Evolutionary conservation across 2,113 vertebrate species (phyloP), one percentile per base, ranked within the genome.

Genomic region (Toxotes chatareus): DNA sequence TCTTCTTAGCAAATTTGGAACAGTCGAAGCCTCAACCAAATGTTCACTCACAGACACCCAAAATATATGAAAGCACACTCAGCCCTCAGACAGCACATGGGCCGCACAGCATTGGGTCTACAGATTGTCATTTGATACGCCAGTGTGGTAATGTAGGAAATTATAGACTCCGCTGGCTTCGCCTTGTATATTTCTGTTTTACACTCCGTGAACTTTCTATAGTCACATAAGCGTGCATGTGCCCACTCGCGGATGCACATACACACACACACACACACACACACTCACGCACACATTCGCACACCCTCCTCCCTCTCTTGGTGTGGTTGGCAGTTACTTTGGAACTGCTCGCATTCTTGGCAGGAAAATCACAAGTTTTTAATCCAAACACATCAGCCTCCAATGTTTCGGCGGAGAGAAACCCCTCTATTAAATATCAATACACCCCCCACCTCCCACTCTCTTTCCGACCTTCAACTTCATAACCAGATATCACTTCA

Each of bases 11-110:
- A 84, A 82, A 93, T 89, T 71, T 93, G 93, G 91, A 91, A 46
- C 75, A n/a, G 16, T 46, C 85, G 92, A 91, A 92, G 69, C 78
- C 70, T 56, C 42, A 65, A 86, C 89, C 90, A 85, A 92, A 89
- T 73, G 88, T 77, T 92, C 88, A 47, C 81, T 89, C 77, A 57
- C 88, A 89, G 97, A 96, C 96, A 96, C 96, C 72, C 87, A 94
- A 96, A 96, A 95, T 96, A 95, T 96, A 96, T 94, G 96, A 96
- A 95, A 95, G 95, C 95, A 95, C 94, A 95, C 94, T 78, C 53
- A 47, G 95, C 94, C 94, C 96, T 95, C 95, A 96, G 95, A 96
- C 96, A 95, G 95, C 86, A 55, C 84, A 62, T 51, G 64, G 79
- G 82, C 81, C 13, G 17, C 40, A 1, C 72, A 69, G 88, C 85